phyloP scores from a whole-genome alignment of 1,140 invertebrate genomes.

The Anastrepha obliqua region DNA sequence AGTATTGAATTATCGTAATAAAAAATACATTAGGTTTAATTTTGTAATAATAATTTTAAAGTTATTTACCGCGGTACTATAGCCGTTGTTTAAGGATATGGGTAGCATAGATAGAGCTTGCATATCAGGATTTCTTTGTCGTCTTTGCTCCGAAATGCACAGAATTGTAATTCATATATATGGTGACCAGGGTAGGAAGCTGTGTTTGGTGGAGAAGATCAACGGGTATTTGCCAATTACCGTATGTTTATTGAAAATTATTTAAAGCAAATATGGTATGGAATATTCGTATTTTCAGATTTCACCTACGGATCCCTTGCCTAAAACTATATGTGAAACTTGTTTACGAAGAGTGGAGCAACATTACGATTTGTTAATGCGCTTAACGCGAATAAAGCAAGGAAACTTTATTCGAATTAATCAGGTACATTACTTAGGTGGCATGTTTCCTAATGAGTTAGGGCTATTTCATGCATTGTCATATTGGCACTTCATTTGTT shows the following conservation, averaged over 20 bases:
- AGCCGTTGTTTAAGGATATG: conserved; percentile 74
- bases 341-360: conserved; percentile 82
- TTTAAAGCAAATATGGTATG: conserved; percentile 12
- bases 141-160: conserved; percentile 87
- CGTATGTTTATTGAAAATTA: conserved; percentile 74
- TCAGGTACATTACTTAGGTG: conserved; percentile 2
- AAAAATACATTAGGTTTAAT: too few relatives aligned
- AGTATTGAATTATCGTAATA: too few relatives aligned
- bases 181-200: conserved; percentile 82
- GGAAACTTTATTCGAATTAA: conserved; percentile 57
- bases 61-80: too few relatives aligned
- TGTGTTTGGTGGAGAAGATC: conserved; percentile 84
- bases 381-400: conserved; percentile 74
- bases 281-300: conserved; percentile 76
- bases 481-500: not conserved
- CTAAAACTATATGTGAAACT: conserved; percentile 83
- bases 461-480: not conserved
- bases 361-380: conserved; percentile 81
- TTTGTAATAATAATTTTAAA: too few relatives aligned
- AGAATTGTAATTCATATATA: conserved; percentile 85
- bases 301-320: conserved; percentile 82
- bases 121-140: conserved; percentile 85
- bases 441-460: too few relatives aligned
- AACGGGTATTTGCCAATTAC: conserved; percentile 85
- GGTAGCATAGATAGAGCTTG: conserved; percentile 85